phyloP scores from a whole-genome alignment of 1,140 invertebrate genomes.

The Globodera rostochiensis region DNA sequence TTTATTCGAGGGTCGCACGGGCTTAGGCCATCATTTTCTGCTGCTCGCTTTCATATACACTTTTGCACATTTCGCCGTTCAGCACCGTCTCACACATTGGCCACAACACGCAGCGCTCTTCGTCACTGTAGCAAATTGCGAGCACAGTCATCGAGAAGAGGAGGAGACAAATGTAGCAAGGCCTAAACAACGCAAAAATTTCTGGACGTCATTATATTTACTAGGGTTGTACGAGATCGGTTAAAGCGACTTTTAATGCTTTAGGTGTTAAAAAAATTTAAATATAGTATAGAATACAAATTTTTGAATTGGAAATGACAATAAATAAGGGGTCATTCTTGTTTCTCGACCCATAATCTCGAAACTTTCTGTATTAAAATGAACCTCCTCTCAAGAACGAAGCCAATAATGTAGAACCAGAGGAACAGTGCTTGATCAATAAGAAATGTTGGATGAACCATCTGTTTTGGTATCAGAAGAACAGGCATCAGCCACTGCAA shows the following conservation, averaged over 20 bases:
- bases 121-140: conserved; percentile 90
- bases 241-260: no score
- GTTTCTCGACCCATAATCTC: no score
- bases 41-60: conserved; percentile 27
- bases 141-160: conserved; percentile 88
- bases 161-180: conserved; percentile 90
- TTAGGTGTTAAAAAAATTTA: no score
- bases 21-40: neutral
- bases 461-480: conserved; percentile 90
- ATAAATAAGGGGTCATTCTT: no score
- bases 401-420: conserved; percentile 68
- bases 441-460: conserved; percentile 66
- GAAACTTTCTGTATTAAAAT: neutral
- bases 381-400: conserved; percentile 82
- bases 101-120: conserved; percentile 91
- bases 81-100: conserved; percentile 53
- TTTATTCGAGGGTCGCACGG: neutral
- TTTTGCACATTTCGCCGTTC: conserved; percentile 44
- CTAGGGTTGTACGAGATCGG: no score
- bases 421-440: conserved; percentile 52
- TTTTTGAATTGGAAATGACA: no score
- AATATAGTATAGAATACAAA: no score
- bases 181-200: conserved; percentile 64
- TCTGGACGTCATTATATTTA: no score
- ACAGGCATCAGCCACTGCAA: conserved; percentile 96